A percentile compares a stretch with the other conserved stretches of the same genome.
phyloP scores from a whole-genome alignment of 1,140 invertebrate genomes.

The Lucilia cuprina region DNA sequence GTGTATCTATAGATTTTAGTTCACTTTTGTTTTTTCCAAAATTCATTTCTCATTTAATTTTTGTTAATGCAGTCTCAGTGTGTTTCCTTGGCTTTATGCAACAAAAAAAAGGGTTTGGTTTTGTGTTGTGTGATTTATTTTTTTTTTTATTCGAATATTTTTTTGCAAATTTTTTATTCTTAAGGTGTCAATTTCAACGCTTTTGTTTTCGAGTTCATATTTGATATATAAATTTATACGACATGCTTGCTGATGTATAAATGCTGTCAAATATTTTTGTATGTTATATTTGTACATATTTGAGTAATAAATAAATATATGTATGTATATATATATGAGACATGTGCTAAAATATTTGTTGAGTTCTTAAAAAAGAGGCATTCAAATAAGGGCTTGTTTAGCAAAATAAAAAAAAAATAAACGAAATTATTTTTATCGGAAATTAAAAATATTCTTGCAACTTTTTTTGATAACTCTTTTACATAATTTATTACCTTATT shows the following conservation, averaged over 20 bases:
- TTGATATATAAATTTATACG: conserved; percentile 24
- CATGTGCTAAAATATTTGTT: no score
- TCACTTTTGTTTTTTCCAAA: no score
- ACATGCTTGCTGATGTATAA: conserved; percentile 34
- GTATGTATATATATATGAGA: no score
- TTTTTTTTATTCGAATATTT: background rate
- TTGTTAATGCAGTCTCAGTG: background rate
- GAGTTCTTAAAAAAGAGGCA: no score
- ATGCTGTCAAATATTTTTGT: conserved; percentile 20
- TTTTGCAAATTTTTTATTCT: conserved; percentile 24
- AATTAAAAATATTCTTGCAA: no score
- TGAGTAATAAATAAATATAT: no score
- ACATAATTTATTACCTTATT: background rate
- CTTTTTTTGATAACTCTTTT: conserved; percentile 20
- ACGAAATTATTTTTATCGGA: no score
- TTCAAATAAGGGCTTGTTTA: no score
- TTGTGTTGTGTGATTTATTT: conserved; percentile 15
- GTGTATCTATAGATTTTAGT: no score
- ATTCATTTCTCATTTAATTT: background rate
- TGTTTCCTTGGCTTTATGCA: background rate
- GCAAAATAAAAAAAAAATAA: no score
- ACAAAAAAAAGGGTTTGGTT: conserved; percentile 36
- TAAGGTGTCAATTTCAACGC: conserved; percentile 43
- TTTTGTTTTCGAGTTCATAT: conserved; percentile 32
- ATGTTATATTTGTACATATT: background rate